Percentiles rank a stretch among this genome's conserved stretches.
Evolutionary conservation across 1,140 invertebrate genomes (phyloP).

Genomic region (Ceratoteleas bidentatus): DNA sequence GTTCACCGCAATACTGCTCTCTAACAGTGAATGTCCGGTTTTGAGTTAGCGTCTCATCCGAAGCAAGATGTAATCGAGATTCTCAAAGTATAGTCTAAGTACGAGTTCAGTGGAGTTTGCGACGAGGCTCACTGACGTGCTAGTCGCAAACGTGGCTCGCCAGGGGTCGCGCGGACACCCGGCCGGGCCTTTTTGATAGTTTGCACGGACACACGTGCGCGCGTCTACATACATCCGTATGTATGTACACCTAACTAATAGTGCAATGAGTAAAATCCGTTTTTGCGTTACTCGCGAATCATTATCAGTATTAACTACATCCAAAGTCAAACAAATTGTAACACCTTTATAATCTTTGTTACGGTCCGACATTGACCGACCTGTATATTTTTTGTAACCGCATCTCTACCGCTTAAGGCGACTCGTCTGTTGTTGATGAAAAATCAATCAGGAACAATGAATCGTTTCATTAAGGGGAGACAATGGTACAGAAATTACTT

Average conservation of each 20-base stretch:
- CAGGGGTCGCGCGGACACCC: conserved; percentile 12
- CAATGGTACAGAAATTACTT: conserved; percentile 4
- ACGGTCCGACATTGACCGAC: neutral
- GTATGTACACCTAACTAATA: neutral
- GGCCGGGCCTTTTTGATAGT: neutral
- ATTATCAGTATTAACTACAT: conserved; percentile 62
- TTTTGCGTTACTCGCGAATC: conserved; percentile 52
- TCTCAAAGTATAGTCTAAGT: conserved; percentile 66
- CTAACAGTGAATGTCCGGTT: conserved; percentile 58
- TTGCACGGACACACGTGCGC: neutral
- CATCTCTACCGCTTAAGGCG: conserved; percentile 35
- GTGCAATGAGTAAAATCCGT: conserved; percentile 19
- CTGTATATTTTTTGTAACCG: too few species aligned
- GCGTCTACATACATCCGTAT: conserved; percentile 21
- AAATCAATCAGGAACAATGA: too few species aligned
- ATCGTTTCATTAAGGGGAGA: too few species aligned
- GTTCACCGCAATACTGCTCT: conserved; percentile 58
- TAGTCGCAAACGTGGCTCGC: conserved; percentile 56
- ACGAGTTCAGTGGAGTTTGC: conserved; percentile 68
- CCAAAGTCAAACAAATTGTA: conserved; percentile 62
- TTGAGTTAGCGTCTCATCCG: conserved; percentile 56
- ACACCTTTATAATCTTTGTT: conserved; percentile 46
- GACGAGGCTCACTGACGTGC: conserved; percentile 50
- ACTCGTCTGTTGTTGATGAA: conserved; percentile 14
- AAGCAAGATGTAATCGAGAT: conserved; percentile 51